phyloP scores from a whole-genome alignment of 2,888 invertebrate species.

The Chironomus tentans region DNA sequence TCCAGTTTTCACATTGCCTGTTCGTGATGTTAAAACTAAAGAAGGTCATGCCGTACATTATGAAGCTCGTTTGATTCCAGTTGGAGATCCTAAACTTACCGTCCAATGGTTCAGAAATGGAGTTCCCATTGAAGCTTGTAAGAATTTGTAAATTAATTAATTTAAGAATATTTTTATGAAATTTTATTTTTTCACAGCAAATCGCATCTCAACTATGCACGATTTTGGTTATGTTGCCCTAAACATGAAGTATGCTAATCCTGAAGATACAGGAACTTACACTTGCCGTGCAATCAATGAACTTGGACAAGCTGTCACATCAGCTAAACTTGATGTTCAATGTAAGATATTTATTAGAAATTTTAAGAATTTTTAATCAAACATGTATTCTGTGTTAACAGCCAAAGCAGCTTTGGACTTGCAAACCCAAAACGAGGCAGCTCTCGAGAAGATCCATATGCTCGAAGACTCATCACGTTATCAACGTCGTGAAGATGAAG shows the following conservation, averaged over 20 bases:
- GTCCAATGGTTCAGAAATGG: slow-evolving; percentile 92
- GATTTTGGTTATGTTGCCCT: slow-evolving; percentile 96
- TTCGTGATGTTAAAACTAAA: slow-evolving; percentile 73
- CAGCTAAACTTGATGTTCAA: slow-evolving; percentile 82
- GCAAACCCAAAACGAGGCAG: slow-evolving; percentile 83
- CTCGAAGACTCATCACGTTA: slow-evolving; percentile 74
- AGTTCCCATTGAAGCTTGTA: slow-evolving; percentile 79
- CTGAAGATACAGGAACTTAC: slow-evolving; percentile 94
- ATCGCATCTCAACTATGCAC: slow-evolving; percentile 87
- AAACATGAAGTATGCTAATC: slow-evolving; percentile 88
- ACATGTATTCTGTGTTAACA: slow-evolving; percentile 35
- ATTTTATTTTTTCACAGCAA: too few relatives aligned
- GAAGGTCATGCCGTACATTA: slow-evolving; percentile 92
- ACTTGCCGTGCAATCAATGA: slow-evolving; percentile 89
- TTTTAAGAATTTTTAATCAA: not conserved
- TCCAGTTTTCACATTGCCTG: slow-evolving; percentile 85
- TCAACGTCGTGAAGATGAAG: slow-evolving; percentile 71
- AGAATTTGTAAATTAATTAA: too few relatives aligned
- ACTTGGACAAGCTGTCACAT: slow-evolving; percentile 89
- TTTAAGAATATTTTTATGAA: too few relatives aligned
- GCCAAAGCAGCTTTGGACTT: slow-evolving; percentile 80
- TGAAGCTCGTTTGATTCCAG: slow-evolving; percentile 87
- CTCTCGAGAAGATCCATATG: slow-evolving; percentile 74
- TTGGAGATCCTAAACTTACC: slow-evolving; percentile 84
- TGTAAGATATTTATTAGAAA: slow-evolving; percentile 46